Evolutionary conservation across 2,888 invertebrate genomes (phyloP).

Genomic region (Dasypolia templi): DNA sequence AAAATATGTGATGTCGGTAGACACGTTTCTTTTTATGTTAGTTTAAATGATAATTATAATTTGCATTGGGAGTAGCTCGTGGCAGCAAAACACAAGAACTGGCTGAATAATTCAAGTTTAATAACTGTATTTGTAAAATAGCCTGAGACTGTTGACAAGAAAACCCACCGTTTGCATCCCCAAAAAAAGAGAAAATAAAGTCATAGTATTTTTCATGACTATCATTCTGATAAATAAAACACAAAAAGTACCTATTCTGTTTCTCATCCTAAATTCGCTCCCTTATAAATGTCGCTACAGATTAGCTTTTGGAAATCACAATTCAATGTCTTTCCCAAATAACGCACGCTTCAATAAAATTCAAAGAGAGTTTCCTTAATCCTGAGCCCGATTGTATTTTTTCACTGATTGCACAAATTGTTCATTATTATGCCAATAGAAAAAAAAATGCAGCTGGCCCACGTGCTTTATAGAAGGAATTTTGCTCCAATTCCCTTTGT

Average conservation of each 20-base stretch:
- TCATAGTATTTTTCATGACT: no score
- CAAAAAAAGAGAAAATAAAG: no score
- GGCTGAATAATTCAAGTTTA: background rate
- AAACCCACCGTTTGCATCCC: no score
- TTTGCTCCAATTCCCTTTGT: conserved; percentile 76
- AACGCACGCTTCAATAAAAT: conserved; percentile 47
- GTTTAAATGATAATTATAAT: background rate
- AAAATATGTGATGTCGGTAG: background rate
- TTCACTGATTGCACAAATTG: conserved; percentile 63
- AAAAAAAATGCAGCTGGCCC: conserved; percentile 75
- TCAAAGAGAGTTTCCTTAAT: conserved; percentile 58
- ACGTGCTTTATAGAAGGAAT: conserved; percentile 71
- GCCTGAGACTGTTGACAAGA: no score
- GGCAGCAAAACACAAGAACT: background rate
- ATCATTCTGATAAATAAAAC: background rate
- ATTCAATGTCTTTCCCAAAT: conserved; percentile 42
- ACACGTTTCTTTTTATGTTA: background rate
- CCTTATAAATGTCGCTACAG: background rate
- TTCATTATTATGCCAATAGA: conserved; percentile 44
- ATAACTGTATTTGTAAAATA: no score
- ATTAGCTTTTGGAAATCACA: conserved; percentile 22
- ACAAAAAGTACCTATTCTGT: background rate
- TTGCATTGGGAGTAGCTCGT: background rate
- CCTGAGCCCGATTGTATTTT: conserved; percentile 53
- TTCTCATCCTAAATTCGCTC: background rate